Evolutionary conservation across 2,797 vertebrate genomes (phyloP), one percentile per base, ranked within the genome.

Genomic region (Artibeus lituratus): DNA sequence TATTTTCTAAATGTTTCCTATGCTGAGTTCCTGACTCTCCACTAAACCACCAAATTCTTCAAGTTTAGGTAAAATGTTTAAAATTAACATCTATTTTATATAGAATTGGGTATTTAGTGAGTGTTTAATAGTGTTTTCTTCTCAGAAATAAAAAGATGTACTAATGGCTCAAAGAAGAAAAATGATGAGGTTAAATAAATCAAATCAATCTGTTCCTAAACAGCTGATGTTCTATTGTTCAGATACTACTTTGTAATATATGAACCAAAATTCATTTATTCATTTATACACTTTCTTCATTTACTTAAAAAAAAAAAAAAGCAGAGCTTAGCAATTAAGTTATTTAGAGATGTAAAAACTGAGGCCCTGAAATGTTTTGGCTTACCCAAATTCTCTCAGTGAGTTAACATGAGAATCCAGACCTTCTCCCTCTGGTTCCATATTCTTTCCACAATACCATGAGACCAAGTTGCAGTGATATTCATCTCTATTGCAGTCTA

Each of bases 111-210:
- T 44, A 90, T 83, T 53, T 92, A 59, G 4, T 78, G 91, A 91
- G n/a, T 55, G 24, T 21, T 72, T 82, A 55, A 89, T 62, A 76
- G 59, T 24, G 3, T 35, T 94, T 78, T 92, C 39, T 83, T 86
- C 35, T 73, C 42, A 94, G 70, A 94, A 76, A 65, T 80, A 26
- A 91, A 97, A 88, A 59, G 37, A 84, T 44, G 2, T 65, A 44
- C 7, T 62, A 51, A 73, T 14, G 1, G 16, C 47, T 69, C 19
- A 39, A 55, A 86, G 21, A 86, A 95, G 26, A 73, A 8, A 77
- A 84, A 15, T 3, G 47, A 51, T 65, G 67, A 80, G 18, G 42
- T 42, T 84, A 24, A 29, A 51, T 90, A 89, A 78, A 74, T 74
- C 12, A 83, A 77, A 51, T 77, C 57, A 49, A 55, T 37, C 42